These are phyloP conservation scores for Papilio elwesi DNA, from an alignment of 2,888 invertebrate species.

Conservation along the genomic window DNA sequence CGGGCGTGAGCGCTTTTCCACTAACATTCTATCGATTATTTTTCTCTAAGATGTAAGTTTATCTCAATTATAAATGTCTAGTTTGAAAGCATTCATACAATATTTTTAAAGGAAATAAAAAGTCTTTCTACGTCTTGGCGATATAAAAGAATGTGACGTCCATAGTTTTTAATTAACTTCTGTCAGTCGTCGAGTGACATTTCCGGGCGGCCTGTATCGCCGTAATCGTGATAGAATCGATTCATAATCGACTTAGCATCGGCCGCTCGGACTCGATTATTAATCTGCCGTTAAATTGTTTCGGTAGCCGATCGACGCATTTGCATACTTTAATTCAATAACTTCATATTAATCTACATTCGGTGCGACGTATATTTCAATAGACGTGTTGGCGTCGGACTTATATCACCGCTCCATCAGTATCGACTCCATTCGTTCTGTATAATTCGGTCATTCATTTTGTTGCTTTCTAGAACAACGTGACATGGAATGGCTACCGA, in stretches of 20 bases:
- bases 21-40: no score
- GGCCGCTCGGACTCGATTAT: conserved; percentile 47
- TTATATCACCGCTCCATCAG: not conserved
- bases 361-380: conserved; percentile 6
- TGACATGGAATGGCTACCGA: conserved; percentile 1
- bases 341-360: conserved; percentile 30
- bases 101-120: not conserved
- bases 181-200: conserved; percentile 55
- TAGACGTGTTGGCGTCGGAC: not conserved
- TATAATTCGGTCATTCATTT: conserved; percentile 12
- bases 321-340: conserved; percentile 37
- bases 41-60: no score
- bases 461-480: conserved; percentile 17
- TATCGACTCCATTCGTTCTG: not conserved
- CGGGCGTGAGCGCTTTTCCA: no score
- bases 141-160: conserved; percentile 14
- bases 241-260: conserved; percentile 51
- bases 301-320: conserved; percentile 35
- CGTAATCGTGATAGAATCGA: conserved; percentile 45
- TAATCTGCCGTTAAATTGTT: conserved; percentile 54
- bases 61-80: no score
- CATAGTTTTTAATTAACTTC: conserved; percentile 54
- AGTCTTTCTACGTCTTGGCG: not conserved
- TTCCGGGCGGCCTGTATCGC: conserved; percentile 46
- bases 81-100: not conserved